These are phyloP conservation scores for Rhagoletis zephyria DNA, from an alignment of 1,140 invertebrate genomes.

Conservation along the genomic window DNA sequence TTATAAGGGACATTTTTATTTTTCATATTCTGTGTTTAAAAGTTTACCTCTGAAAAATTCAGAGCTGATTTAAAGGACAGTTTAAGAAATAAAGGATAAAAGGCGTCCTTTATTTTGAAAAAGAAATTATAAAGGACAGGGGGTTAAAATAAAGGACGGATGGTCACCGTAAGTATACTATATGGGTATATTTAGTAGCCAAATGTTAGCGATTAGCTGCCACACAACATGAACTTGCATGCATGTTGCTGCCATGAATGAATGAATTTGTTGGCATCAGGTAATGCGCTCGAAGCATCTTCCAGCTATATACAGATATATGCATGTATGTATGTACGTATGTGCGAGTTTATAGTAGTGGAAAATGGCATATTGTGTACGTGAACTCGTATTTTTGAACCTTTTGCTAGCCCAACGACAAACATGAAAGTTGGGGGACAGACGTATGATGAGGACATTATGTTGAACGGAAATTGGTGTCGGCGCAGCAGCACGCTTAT, in stretches of 20 bases:
- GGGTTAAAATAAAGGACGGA: too few relatives aligned
- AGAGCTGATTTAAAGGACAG: too few relatives aligned
- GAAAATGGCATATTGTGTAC: background rate
- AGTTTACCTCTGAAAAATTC: too few relatives aligned
- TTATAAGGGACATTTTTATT: too few relatives aligned
- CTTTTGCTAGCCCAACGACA: background rate
- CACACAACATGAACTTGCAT: slow-evolving; percentile 18
- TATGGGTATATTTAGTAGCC: background rate
- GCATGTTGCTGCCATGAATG: background rate
- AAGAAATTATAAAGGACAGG: too few relatives aligned
- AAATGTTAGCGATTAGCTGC: background rate
- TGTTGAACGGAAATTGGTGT: slow-evolving; percentile 38
- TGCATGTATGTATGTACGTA: too few relatives aligned
- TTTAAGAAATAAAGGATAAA: too few relatives aligned
- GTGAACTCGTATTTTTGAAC: background rate
- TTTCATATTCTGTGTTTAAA: too few relatives aligned
- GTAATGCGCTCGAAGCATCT: background rate
- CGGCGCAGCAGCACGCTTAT: background rate
- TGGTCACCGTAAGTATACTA: background rate
- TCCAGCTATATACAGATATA: background rate
- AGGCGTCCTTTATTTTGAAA: too few relatives aligned
- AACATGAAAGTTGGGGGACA: background rate
- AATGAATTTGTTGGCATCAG: background rate
- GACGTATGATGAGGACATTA: slow-evolving; percentile 18
- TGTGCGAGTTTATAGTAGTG: too few relatives aligned